Conservation (phyloP, 92 coral and sea anemone genomes). For the Montipora capitata region DNA sequence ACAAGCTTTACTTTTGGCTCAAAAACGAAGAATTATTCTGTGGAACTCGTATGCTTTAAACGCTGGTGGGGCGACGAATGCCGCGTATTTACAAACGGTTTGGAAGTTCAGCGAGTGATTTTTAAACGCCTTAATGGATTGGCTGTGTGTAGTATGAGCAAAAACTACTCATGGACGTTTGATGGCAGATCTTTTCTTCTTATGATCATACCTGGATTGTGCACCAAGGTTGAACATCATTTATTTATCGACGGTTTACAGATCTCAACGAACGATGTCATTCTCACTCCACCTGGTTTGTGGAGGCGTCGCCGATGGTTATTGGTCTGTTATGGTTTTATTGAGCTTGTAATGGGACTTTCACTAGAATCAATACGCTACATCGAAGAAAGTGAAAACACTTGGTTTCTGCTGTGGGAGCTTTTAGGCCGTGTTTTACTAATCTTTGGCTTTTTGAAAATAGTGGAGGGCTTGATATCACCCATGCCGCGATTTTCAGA, state of each 20-base stretch:
- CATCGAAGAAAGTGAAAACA: constrained; percentile 18
- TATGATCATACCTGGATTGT: constrained; percentile 30
- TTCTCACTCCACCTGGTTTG: constrained; percentile 26
- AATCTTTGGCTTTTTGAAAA: constrained; percentile 56
- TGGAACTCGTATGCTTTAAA: constrained; percentile 40
- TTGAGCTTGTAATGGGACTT: constrained; percentile 39
- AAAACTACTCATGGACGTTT: constrained; percentile 33
- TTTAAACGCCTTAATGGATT: constrained; percentile 48
- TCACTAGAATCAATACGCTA: constrained; percentile 44
- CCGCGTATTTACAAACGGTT: constrained; percentile 52
- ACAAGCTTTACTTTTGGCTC: constrained; percentile 29
- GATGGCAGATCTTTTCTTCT: constrained; percentile 54
- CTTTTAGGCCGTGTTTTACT: constrained; percentile 51
- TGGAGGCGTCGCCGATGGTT: constrained; percentile 66
- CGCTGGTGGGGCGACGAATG: constrained; percentile 46
- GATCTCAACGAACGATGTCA: background rate
- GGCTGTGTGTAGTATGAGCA: constrained; percentile 39
- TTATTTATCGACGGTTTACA: constrained; percentile 67
- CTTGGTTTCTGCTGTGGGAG: constrained; percentile 23
- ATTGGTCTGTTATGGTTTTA: constrained; percentile 34
- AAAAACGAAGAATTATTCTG: constrained; percentile 29
- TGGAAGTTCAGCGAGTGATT: constrained; percentile 20
- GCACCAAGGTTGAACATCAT: constrained; percentile 48
- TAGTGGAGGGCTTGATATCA: constrained; percentile 50
- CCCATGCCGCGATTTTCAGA: constrained; percentile 13